These are phyloP conservation scores for Apolygus lucorum DNA, from an alignment of 1,140 invertebrate species.

Conservation along the genomic window DNA sequence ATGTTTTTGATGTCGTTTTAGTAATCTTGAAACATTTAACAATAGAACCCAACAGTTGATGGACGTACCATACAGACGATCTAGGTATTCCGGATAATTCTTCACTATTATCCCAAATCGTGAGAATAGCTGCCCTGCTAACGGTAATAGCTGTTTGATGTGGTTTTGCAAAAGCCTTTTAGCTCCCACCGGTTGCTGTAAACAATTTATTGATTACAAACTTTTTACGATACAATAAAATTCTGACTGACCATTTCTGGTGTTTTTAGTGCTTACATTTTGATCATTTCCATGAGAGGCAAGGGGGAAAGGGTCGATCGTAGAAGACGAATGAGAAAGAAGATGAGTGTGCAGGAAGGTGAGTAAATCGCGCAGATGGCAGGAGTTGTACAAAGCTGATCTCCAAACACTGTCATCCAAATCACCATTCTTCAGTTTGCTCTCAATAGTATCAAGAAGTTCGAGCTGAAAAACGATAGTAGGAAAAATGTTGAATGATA, in stretches of 20 bases:
- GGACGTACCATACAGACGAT: constrained; percentile 43
- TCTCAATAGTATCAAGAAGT: constrained; percentile 24
- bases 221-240: not conserved
- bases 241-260: not conserved
- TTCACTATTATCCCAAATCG: constrained; percentile 36
- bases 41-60: no score
- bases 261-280: no score
- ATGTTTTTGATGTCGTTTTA: no score
- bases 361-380: constrained; percentile 45
- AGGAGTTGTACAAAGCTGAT: constrained; percentile 2
- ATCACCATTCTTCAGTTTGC: constrained; percentile 5
- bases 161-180: constrained; percentile 44
- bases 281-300: not conserved
- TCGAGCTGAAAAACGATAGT: constrained; percentile 25
- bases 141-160: constrained; percentile 43
- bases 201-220: not conserved
- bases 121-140: constrained; percentile 43
- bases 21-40: no score
- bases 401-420: constrained; percentile 20
- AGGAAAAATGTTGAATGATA: constrained; percentile 9
- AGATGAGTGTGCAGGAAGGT: constrained; percentile 53
- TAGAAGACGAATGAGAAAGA: constrained; percentile 41
- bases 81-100: constrained; percentile 37
- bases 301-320: constrained; percentile 11
- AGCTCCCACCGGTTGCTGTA: not conserved